Evolutionary conservation across 2,113 vertebrate species (phyloP), one percentile per base, ranked within the genome.

Genomic region (Nanorana parkeri): DNA sequence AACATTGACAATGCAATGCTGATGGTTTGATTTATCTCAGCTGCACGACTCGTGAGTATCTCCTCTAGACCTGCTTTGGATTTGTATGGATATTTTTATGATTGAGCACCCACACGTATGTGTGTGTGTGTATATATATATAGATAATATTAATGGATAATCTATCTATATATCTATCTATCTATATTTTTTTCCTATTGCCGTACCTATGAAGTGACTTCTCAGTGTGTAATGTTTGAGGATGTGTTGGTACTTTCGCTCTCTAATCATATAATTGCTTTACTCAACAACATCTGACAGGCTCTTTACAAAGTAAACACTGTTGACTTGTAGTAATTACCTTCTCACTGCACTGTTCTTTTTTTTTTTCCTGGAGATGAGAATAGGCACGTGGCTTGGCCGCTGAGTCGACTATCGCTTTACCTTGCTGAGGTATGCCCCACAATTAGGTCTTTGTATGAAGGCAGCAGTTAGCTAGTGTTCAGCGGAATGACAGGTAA

Each of bases 401-500:
- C 78, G 23, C 5, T 0, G 7, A 1, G 68, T 68, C 83, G 85
- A 87, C 88, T 89, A 92, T 95, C 93, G 63, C 86, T 91, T 93
- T 89, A 91, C 92, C 86, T 88, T 78, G 7, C 75, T 54, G 86
- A 86, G 86, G 78, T 85, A 85, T 86, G 88, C 89, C 89, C 84
- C 89, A 77, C 89, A 90, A 93, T 94, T 91, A 86, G 84, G 87
- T 90, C 89, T 85, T 78, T 88, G 88, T 89, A 92, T 90, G 1
- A 75, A 82, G 63, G 84, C 83, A 89, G 88, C 77, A 81, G 88
- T 89, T 83, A 72, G 86, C 85, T 90, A 88, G 89, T 85, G 75
- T 87, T 94, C 10, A 94, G 91, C 89, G 91, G 86, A 89, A 87
- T 78, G 91, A 93, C 94, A 95, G 94, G 94, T 96, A 98, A 94